Conservation (phyloP, 2,888 invertebrate genomes). For the Anorthoa munda region DNA sequence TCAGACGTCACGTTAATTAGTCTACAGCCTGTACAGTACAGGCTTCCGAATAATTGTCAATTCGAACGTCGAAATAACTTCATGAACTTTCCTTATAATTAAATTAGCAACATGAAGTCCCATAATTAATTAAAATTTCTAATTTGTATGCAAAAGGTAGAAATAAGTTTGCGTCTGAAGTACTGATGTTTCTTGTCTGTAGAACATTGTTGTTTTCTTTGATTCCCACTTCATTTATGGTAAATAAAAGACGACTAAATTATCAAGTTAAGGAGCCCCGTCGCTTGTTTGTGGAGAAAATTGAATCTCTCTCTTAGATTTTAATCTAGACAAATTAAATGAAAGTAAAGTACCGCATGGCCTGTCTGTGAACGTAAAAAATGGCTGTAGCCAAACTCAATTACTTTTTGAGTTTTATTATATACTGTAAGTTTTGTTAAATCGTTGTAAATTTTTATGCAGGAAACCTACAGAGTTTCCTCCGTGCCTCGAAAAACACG, state of each 20-base stretch:
- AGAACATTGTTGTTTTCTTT: slow-evolving; percentile 50
- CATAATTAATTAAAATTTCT: slow-evolving; percentile 73
- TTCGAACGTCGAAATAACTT: slow-evolving; percentile 65
- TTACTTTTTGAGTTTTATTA: background rate
- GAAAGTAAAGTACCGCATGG: slow-evolving; percentile 21
- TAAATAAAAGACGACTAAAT: slow-evolving; percentile 74
- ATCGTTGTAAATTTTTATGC: too few relatives aligned
- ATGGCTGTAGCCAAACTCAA: slow-evolving; percentile 5
- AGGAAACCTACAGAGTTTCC: too few relatives aligned
- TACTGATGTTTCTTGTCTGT: slow-evolving; percentile 41
- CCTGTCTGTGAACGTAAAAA: background rate
- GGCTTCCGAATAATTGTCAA: slow-evolving; percentile 57
- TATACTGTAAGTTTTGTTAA: background rate
- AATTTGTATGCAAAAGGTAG: slow-evolving; percentile 69
- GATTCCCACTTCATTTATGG: slow-evolving; percentile 55
- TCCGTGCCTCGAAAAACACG: too few relatives aligned
- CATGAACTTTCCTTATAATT: slow-evolving; percentile 66
- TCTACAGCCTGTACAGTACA: slow-evolving; percentile 36
- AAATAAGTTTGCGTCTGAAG: slow-evolving; percentile 56
- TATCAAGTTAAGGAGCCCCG: slow-evolving; percentile 69
- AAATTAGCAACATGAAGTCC: slow-evolving; percentile 69
- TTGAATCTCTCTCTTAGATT: slow-evolving; percentile 79
- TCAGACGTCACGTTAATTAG: slow-evolving; percentile 41
- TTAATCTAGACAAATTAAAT: slow-evolving; percentile 75
- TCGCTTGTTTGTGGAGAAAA: slow-evolving; percentile 79